phyloP scores from a whole-genome alignment of 1,140 invertebrate species.

The Ganaspis sp. region DNA sequence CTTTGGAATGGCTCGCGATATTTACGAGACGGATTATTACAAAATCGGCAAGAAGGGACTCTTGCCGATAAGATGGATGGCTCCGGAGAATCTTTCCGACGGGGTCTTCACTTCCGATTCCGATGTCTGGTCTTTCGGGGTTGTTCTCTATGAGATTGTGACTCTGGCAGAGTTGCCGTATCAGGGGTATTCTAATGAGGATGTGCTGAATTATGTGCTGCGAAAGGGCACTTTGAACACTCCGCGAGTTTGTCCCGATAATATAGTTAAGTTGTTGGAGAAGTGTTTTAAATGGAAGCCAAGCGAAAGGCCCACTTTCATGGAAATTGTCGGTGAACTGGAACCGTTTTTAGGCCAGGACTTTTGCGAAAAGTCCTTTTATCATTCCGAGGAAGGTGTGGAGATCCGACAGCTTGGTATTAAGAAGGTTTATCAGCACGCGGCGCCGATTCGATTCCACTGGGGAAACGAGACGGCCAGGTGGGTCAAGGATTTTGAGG shows the following conservation, averaged over 20 bases:
- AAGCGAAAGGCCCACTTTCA: conserved; percentile 66
- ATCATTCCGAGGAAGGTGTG: conserved; percentile 73
- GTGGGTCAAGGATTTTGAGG: conserved; percentile 68
- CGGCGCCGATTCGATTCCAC: conserved; percentile 63
- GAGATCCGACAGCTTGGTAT: conserved; percentile 63
- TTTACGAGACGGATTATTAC: conserved; percentile 87
- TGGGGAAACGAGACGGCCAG: conserved; percentile 68
- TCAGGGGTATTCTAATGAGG: conserved; percentile 80
- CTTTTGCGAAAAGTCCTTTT: conserved; percentile 76
- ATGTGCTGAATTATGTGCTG: conserved; percentile 82
- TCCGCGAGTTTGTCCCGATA: conserved; percentile 76
- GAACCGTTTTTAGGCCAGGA: conserved; percentile 69
- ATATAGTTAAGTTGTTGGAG: conserved; percentile 73
- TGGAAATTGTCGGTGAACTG: conserved; percentile 76
- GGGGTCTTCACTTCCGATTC: conserved; percentile 85
- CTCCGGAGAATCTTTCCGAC: conserved; percentile 85
- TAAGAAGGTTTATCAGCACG: conserved; percentile 64
- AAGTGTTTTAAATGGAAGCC: conserved; percentile 75
- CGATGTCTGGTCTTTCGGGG: conserved; percentile 87
- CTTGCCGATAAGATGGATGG: conserved; percentile 86
- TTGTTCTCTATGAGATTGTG: conserved; percentile 87
- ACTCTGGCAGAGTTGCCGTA: conserved; percentile 87
- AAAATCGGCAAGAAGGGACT: conserved; percentile 80
- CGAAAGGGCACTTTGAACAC: conserved; percentile 80
- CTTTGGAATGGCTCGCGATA: conserved; percentile 84